Evolutionary conservation across 2,113 vertebrate genomes (phyloP).

Genomic region (Nettapus auritus): DNA sequence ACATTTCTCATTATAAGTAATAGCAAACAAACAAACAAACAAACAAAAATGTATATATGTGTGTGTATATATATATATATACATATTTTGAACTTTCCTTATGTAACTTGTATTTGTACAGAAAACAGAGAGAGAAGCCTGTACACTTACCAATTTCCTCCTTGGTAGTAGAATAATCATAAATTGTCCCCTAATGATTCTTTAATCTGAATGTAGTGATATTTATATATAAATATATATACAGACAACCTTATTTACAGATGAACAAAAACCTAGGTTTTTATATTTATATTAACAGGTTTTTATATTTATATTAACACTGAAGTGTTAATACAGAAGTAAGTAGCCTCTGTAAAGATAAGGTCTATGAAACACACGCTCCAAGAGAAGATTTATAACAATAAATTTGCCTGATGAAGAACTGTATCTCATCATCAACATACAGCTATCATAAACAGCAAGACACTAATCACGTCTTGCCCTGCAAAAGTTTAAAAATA

Average conservation of each 20-base stretch:
- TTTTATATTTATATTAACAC: no score
- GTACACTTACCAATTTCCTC: background rate
- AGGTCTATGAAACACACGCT: background rate
- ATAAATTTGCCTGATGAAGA: background rate
- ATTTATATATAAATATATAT: background rate
- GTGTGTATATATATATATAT: rapidly evolving
- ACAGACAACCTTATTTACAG: background rate
- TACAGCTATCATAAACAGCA: background rate
- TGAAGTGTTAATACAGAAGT: background rate
- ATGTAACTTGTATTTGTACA: background rate
- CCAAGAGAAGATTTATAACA: background rate
- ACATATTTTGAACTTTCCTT: background rate
- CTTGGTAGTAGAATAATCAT: background rate
- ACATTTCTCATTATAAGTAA: background rate
- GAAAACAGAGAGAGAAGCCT: background rate
- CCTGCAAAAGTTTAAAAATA: background rate
- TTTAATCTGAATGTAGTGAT: background rate
- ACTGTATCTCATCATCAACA: background rate
- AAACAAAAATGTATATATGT: no score
- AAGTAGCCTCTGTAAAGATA: background rate
- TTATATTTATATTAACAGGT: no score
- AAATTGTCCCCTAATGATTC: background rate
- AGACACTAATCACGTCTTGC: background rate
- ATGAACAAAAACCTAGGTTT: background rate
- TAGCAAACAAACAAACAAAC: background rate